Evolutionary conservation across 2,113 vertebrate species (phyloP).

Genomic region (Lichenostomus cassidix): DNA sequence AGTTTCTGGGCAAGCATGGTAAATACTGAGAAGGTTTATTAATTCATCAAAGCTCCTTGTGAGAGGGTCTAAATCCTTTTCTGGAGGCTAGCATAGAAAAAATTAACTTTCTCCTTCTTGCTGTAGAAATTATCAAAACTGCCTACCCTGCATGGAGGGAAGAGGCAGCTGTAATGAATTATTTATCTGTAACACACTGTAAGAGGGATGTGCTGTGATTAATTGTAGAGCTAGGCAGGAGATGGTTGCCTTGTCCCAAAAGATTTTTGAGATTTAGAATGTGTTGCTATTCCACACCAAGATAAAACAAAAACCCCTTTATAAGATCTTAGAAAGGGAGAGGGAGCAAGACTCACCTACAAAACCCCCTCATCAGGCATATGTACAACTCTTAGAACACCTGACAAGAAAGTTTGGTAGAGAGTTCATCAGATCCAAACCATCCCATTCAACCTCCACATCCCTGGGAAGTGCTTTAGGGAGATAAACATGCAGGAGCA

Average conservation of each 20-base stretch:
- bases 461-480: neutral
- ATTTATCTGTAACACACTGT: conserved; percentile 19
- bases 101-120: conserved; percentile 19
- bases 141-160: neutral
- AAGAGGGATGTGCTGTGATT: conserved; percentile 30
- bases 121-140: conserved; percentile 2
- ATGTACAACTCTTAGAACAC: neutral
- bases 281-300: neutral
- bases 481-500: neutral
- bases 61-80: conserved; percentile 7
- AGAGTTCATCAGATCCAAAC: neutral
- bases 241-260: conserved; percentile 24
- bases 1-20: conserved; percentile 34
- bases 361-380: neutral
- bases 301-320: neutral
- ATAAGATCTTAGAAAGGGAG: neutral
- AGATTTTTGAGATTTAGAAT: conserved; percentile 27
- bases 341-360: neutral
- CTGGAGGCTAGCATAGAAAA: neutral
- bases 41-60: conserved; percentile 1
- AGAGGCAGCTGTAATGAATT: conserved; percentile 25
- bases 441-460: neutral
- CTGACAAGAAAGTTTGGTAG: neutral
- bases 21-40: conserved; percentile 27
- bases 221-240: conserved; percentile 11